Evolutionary conservation across 2,113 vertebrate genomes (phyloP).

Genomic region (Puntigrus tetrazona): DNA sequence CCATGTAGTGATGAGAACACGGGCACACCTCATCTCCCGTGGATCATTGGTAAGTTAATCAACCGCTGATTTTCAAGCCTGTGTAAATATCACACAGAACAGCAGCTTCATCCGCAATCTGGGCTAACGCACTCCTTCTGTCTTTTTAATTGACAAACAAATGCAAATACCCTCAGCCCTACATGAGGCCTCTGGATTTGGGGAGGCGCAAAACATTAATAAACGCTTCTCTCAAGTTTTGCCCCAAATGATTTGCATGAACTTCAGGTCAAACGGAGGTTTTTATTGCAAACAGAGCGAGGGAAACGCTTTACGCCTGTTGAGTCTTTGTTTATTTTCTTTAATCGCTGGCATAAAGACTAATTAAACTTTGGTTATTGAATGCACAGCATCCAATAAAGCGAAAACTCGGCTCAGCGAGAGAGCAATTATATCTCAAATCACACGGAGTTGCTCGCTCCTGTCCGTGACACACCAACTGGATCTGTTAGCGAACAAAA

Average conservation of each 20-base stretch:
- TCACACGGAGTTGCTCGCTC: constrained; percentile 6
- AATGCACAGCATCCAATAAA: constrained; percentile 42
- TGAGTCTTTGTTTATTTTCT: constrained; percentile 69
- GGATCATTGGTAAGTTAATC: constrained; percentile 57
- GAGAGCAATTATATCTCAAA: constrained; percentile 33
- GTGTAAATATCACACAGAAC: constrained; percentile 40
- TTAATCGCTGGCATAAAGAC: constrained; percentile 71
- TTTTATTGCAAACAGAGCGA: constrained; percentile 21
- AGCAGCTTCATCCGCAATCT: constrained; percentile 20
- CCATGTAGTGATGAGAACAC: constrained; percentile 64
- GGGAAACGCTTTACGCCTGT: constrained; percentile 59
- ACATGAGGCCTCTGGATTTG: not conserved
- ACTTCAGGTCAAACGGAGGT: constrained; percentile 4
- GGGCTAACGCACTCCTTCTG: constrained; percentile 40
- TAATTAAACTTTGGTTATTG: constrained; percentile 72
- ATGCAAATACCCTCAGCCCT: not conserved
- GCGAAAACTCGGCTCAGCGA: not conserved
- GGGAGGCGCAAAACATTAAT: not conserved
- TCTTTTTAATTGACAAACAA: constrained; percentile 45
- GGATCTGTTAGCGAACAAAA: not conserved
- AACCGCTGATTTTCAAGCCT: constrained; percentile 52
- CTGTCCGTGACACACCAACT: constrained; percentile 23
- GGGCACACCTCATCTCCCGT: constrained; percentile 47
- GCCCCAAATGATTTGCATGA: not conserved
- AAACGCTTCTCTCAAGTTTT: not conserved